Base-by-base conservation (phyloP, 2,113 vertebrate species). In the Ceratotherium simum region DNA sequence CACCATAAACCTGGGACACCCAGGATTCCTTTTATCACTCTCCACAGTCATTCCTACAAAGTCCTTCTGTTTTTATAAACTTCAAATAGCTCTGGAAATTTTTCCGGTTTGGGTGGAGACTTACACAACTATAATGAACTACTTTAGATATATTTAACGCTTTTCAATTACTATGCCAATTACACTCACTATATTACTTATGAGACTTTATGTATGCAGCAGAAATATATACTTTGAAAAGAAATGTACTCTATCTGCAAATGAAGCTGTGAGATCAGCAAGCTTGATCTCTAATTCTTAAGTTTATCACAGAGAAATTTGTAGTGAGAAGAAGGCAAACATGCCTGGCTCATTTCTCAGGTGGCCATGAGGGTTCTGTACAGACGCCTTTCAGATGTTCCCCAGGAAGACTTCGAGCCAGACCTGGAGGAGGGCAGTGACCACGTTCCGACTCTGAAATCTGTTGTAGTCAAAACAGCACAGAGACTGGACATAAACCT, bases 151-250 rank as follows among this genome's bases (percentile, higher is more conserved):
- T 56, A 54, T 64, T 84, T 81, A 78, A 27, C 78, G 75, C 48
- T 62, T 95, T 96, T 93, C 23, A 58, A 54, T 90, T 88, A 80
- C 42, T 93, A 60, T 20, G 36, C 67, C 46, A 80, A n/a, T 70
- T 80, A 73, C 0, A 70, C 5, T 12, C 29, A 51, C 54, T 33
- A 20, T 75, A 54, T 65, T 89, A 72, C 16, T 62, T 90, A 33
- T 31, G 54, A 36, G 23, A 62, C 27, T 93, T 83, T 48, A 82
- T 21, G 29, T 33, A 83, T 12, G 33, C 23, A 64, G 36, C 56
- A 97, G 92, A 96, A 81, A 70, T 29, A 60, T 6, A 20, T 27
- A 51, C 48, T 85, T 91, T 58, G 60, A 85, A 81, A 90, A 93
- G 31, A 93, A 82, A 78, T 18, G 8, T 25, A 88, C 27, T 82